These are phyloP conservation scores for Harpalus rubripes DNA, from an alignment of 2,888 invertebrate species.

Conservation along the genomic window DNA sequence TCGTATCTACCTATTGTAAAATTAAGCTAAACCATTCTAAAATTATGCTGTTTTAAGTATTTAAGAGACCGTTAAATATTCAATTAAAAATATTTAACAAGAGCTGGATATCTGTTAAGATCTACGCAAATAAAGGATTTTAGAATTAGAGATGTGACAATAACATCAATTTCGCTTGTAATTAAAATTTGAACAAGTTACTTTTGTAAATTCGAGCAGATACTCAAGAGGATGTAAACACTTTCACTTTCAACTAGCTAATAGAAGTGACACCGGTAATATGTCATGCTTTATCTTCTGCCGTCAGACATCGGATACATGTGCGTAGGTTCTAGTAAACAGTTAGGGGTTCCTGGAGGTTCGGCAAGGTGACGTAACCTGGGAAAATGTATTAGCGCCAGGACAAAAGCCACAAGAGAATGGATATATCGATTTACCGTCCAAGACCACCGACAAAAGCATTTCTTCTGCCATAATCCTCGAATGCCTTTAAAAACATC, in stretches of 20 bases:
- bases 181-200: slow-evolving; percentile 6
- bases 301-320: slow-evolving; percentile 28
- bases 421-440: slow-evolving; percentile 60
- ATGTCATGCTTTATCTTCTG: slow-evolving; percentile 45
- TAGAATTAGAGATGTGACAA: neutral
- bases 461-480: slow-evolving; percentile 35
- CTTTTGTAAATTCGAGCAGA: slow-evolving; percentile 3
- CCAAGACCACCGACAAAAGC: slow-evolving; percentile 51
- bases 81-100: too few species aligned
- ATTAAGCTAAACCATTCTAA: too few species aligned
- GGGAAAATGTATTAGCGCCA: slow-evolving; percentile 62
- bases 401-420: slow-evolving; percentile 63
- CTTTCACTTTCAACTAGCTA: slow-evolving; percentile 46
- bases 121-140: neutral
- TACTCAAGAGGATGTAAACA: slow-evolving; percentile 45
- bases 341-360: neutral
- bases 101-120: too few species aligned
- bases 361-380: slow-evolving; percentile 37
- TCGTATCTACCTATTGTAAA: too few species aligned
- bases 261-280: slow-evolving; percentile 39
- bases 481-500: slow-evolving; percentile 47
- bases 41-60: too few species aligned
- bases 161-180: slow-evolving; percentile 11
- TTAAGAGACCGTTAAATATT: too few species aligned
- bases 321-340: neutral